Evolutionary conservation across 2,797 vertebrate species (phyloP).

Genomic region (Silurus lanzhouensis): DNA sequence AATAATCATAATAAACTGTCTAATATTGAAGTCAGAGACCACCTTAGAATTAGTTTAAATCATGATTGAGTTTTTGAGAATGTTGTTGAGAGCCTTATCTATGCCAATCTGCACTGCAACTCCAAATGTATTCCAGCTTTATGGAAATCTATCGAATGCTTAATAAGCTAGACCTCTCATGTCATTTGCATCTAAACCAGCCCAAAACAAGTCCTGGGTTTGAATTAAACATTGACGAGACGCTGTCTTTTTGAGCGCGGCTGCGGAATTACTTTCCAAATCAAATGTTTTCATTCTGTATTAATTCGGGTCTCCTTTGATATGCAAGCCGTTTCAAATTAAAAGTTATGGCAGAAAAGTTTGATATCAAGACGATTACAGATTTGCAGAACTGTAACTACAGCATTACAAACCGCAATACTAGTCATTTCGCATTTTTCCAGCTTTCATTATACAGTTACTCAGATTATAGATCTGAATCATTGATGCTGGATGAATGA

Average conservation of each 20-base stretch:
- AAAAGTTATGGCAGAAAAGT: background rate
- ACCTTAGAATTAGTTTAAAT: too few species aligned
- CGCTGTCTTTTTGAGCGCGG: background rate
- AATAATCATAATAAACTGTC: background rate
- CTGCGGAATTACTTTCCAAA: background rate
- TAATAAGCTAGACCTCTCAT: background rate
- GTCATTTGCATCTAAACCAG: background rate
- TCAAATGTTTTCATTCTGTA: constrained; percentile 21
- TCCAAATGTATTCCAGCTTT: background rate
- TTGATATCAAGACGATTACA: too few species aligned
- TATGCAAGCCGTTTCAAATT: constrained; percentile 16
- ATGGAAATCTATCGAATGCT: background rate
- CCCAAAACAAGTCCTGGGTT: background rate
- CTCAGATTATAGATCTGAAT: background rate
- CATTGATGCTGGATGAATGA: background rate
- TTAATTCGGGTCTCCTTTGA: constrained; percentile 34
- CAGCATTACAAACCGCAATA: too few species aligned
- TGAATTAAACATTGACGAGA: background rate
- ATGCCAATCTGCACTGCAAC: background rate
- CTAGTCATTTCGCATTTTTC: background rate
- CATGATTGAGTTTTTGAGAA: too few species aligned
- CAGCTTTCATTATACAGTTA: background rate
- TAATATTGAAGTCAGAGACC: background rate
- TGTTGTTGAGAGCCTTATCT: background rate
- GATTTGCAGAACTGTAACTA: background rate